Conservation (phyloP, 2,888 invertebrate species). For the Trichopria drosophilae region DNA sequence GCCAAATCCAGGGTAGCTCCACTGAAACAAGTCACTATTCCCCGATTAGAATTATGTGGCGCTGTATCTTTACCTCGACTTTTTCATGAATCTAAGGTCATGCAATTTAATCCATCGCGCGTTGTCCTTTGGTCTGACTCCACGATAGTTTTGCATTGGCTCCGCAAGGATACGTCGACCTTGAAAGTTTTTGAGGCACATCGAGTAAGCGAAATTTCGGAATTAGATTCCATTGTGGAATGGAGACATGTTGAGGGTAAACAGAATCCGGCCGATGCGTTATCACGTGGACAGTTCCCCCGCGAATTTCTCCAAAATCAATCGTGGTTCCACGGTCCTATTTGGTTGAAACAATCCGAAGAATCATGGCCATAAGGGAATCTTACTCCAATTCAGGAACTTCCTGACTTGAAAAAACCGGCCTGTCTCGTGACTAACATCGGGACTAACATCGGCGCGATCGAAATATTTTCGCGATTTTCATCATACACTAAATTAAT, state of each 20-base stretch:
- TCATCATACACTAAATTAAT: not conserved
- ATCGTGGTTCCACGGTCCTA: conserved; percentile 27
- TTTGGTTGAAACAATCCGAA: conserved; percentile 14
- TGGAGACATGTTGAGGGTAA: conserved; percentile 31
- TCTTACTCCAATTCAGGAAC: too few species aligned
- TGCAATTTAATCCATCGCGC: too few species aligned
- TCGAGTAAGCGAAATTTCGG: conserved; percentile 34
- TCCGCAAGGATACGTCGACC: too few species aligned
- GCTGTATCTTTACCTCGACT: conserved; percentile 11
- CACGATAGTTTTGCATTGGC: too few species aligned
- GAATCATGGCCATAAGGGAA: not conserved
- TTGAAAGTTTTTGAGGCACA: conserved; percentile 34
- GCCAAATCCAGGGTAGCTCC: conserved; percentile 28
- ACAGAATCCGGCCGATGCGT: conserved; percentile 35
- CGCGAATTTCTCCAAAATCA: conserved; percentile 21
- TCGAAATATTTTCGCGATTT: not conserved
- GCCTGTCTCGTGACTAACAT: not conserved
- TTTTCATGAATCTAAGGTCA: conserved; percentile 11
- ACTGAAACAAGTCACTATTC: conserved; percentile 18
- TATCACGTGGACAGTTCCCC: conserved; percentile 30
- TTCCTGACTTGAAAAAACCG: not conserved
- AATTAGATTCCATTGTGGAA: conserved; percentile 8
- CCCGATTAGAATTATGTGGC: conserved; percentile 29
- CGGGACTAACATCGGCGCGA: not conserved
- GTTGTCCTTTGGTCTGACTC: too few species aligned